Evolutionary conservation across 2,113 vertebrate genomes (phyloP), one percentile per base, ranked within the genome.

Genomic region (Sander lucioperca): DNA sequence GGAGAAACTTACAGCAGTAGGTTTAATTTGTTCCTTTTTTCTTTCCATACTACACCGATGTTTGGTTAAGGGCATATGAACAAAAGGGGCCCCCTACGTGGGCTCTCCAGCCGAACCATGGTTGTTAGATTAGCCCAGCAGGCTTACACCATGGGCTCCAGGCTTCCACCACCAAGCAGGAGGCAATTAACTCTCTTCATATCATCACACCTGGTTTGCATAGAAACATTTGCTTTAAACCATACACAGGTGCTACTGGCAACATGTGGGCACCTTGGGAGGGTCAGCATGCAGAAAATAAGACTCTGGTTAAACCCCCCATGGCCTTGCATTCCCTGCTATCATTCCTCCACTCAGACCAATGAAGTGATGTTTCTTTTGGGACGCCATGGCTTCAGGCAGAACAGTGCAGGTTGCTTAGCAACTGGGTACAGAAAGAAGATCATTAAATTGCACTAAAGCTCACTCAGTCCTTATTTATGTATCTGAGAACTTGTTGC

Each of bases 361-460:
- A 78, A 71, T 87, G 79, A 89, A 50, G 77, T 79, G 87, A 90
- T 84, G 90, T 87, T 91, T 86, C 86, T 91, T 90, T 88, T 77
- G 85, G 93, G 92, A 94, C 56, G 69, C 67, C 64, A 36, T 48
- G 84, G 89, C 82, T 93, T 89, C 82, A 91, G 85, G 90, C 83
- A 84, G 70, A 88, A 86, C 56, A 62, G 83, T 45, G 81, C 73
- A 87, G 82, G 95, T 96, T 95, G 95, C 95, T 91, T 89, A 93
- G 94, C 94, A 96, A 96, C 94, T 94, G 90, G 91, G 84, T 84
- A 88, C 83, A 90, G 91, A 92, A 85, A 92, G 90, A 84, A 86
- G 86, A 92, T 93, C 89, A 94, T 94, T 92, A 94, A 88, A 94
- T 83, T 87, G 83, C 84, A 84, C 84, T 85, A 87, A 93, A 92